phyloP scores from a whole-genome alignment of 2,797 vertebrate genomes.

The Carapus acus region DNA sequence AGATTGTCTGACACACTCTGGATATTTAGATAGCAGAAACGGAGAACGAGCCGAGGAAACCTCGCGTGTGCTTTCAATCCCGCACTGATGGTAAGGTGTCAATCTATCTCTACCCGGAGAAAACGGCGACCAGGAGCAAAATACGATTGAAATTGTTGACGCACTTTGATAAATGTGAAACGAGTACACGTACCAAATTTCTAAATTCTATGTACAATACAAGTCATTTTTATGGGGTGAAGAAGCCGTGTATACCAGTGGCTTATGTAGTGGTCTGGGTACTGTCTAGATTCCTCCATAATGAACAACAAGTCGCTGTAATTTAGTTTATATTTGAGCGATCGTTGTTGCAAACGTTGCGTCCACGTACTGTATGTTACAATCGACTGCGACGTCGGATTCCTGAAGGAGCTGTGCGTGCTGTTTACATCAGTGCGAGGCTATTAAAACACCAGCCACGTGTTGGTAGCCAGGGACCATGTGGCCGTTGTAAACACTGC shows the following conservation, averaged over 20 bases:
- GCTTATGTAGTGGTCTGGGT: background rate
- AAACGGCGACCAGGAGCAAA: background rate
- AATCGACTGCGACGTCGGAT: background rate
- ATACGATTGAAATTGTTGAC: background rate
- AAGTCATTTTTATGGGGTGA: background rate
- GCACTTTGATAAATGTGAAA: background rate
- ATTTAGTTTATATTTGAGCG: conserved; percentile 20
- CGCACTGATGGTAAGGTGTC: conserved; percentile 33
- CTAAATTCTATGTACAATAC: background rate
- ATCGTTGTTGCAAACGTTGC: background rate
- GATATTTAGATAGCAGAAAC: conserved; percentile 1
- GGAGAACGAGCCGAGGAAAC: background rate
- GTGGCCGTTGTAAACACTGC: conserved; percentile 64
- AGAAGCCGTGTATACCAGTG: background rate
- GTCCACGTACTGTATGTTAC: conserved; percentile 19
- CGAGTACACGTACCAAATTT: background rate
- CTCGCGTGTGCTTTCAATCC: background rate
- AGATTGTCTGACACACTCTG: conserved; percentile 3
- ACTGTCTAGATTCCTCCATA: conserved; percentile 26
- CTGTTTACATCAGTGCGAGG: conserved; percentile 52
- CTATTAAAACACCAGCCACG: conserved; percentile 50
- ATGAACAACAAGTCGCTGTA: conserved; percentile 3
- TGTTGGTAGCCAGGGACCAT: conserved; percentile 51
- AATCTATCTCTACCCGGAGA: background rate
- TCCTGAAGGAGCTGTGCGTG: conserved; percentile 3